Conservation (phyloP, 2,113 vertebrate genomes). For the Sylvietta virens region DNA sequence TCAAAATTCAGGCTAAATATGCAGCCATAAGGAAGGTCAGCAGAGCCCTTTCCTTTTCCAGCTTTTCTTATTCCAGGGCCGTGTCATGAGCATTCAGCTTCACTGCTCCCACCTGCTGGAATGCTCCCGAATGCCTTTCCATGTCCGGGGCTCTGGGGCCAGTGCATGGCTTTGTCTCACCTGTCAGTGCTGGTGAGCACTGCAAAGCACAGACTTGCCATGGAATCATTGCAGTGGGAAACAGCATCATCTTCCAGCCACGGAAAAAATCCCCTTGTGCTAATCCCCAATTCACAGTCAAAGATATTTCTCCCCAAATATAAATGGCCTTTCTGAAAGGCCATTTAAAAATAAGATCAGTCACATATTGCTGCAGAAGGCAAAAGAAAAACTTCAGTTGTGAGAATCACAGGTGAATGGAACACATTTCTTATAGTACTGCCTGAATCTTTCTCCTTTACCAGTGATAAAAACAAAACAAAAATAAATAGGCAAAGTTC, state of each 20-base stretch:
- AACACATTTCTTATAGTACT: neutral
- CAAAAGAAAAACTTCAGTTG: neutral
- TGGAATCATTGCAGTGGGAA: neutral
- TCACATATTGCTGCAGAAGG: neutral
- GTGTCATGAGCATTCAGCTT: neutral
- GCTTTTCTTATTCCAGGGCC: neutral
- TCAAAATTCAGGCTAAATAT: neutral
- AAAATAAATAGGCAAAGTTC: neutral
- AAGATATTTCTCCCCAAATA: neutral
- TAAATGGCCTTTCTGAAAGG: neutral
- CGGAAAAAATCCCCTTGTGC: neutral
- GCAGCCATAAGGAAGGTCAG: neutral
- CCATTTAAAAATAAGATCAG: neutral
- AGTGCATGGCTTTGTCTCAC: neutral
- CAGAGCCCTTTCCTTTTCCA: neutral
- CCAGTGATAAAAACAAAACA: neutral
- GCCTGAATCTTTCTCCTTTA: neutral
- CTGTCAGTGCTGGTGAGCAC: neutral
- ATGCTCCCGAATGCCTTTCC: neutral
- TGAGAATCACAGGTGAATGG: neutral
- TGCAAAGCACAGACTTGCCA: neutral
- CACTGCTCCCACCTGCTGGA: neutral
- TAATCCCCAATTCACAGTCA: conserved; percentile 3
- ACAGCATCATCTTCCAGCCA: neutral
- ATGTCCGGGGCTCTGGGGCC: neutral